Evolutionary conservation across 1,140 invertebrate species (phyloP), one percentile per base, ranked within the genome.

Genomic region (Ectropis grisescens): DNA sequence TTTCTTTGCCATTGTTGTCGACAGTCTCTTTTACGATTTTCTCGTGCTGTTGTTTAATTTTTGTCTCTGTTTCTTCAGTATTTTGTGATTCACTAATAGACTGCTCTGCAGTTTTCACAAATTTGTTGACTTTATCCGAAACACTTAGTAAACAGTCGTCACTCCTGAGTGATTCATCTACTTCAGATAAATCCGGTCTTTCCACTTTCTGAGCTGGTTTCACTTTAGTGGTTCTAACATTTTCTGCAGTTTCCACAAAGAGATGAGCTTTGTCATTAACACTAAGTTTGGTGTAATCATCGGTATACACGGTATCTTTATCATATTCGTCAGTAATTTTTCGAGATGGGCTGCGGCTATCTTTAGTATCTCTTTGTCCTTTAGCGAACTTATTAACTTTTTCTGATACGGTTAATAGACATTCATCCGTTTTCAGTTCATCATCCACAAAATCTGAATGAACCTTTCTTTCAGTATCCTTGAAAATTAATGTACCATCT

Each of bases 241-340:
- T 84, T 64, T 89, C 87, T 27, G 88, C 86, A 15, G 85, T 86
- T 47, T 82, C 84, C 24, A 88, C 71, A 42, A 89, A 89, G 26
- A 87, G 83, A 51, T 83, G 85, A 9, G 88, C 88, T 71, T 89
- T 89, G 37, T 89, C 85, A 40, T 87, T 86, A 2, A 89, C 88
- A 43, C 85, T 88, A 22, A 89, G 59, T 31, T 88, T 68, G 13
- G 86, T 88, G 34, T 88, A 87, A 52, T 89, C 87, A 59, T 86
- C 82, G 39, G 82, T 75, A 14, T 87, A 78, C 26, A 82, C 79
- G 24, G 83, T 84, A 25, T 79, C 51, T 24, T 47, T 72, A 38
- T 83, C 79, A 49, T 74, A 82, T 48, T 83, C 79, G 33, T 78
- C 76, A 2, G 41, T 45, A 37, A 82, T 66, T 45, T 48, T 70